Evolutionary conservation across 2,797 vertebrate genomes (phyloP), one percentile per base, ranked within the genome.

Genomic region (Danionella dracula): DNA sequence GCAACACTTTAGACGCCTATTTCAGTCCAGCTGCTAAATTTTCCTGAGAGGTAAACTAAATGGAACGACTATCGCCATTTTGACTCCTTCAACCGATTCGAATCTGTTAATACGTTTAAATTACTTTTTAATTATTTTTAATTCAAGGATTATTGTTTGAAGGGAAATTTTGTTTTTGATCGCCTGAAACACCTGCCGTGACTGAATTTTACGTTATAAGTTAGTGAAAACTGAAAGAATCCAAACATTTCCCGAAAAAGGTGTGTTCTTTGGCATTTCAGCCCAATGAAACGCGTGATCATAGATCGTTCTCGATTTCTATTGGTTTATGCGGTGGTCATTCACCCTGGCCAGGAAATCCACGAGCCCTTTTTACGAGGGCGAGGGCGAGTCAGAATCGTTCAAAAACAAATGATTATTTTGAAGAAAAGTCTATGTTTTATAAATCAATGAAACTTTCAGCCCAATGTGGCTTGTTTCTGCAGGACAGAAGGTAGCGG

Each of bases 1-100:
- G 66, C 70, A 42, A 8, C 5, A 10, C 7, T 2, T 8, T 48
- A 16, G 61, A 37, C 70, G 50, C 0, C 74, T 53, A 50, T 54
- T 37, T 48, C 42, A 68, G 71, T 44, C 68, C n/a, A 1, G 6
- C n/a, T 10, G 16, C 12, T 4, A 34, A 21, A 34, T n/a, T 1
- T 1, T 11, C 6, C n/a, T 2, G 21, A 70, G 20, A 20, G 49
- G n/a, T 13, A 51, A 9, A 4, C 11, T 53, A 65, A 10, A 10
- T 8, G 35, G 41, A 67, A 15, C n/a, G 7, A 49, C 23, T 3
- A 3, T 27, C 6, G 7, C 16, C 1, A n/a, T 20, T 21, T 35
- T 53, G 50, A 20, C 34, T 23, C 51, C 10, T 23, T 8, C 35
- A 6, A 20, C 4, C 6, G n/a, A 55, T 15, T 23, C 20, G 53